Percentiles rank a stretch among this genome's conserved stretches.
Evolutionary conservation across 2,113 vertebrate genomes (phyloP).

Genomic region (Stercorarius parasiticus): DNA sequence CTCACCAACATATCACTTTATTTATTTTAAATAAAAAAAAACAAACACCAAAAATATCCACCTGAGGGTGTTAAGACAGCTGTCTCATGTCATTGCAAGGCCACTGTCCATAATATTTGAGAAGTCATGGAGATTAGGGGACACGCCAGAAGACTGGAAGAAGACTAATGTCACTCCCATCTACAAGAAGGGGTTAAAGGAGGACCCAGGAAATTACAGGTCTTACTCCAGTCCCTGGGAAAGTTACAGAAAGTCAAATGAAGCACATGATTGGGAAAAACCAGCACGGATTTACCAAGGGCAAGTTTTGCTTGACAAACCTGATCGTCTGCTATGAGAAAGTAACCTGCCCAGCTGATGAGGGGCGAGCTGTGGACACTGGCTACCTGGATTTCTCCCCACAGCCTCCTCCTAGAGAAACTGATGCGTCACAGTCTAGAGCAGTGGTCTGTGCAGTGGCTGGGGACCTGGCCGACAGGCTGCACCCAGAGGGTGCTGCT

Average conservation of each 20-base stretch:
- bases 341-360: background rate
- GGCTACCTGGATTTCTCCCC: background rate
- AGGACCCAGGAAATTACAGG: background rate
- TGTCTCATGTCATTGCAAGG: background rate
- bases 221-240: background rate
- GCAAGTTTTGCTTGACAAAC: background rate
- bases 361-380: background rate
- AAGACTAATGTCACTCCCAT: background rate
- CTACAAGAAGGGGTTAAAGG: background rate
- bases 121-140: background rate
- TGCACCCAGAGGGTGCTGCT: background rate
- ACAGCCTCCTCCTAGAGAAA: background rate
- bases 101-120: background rate
- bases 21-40: background rate
- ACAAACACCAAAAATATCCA: background rate
- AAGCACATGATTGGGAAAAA: background rate
- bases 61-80: background rate
- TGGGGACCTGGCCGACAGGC: background rate
- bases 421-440: background rate
- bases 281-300: background rate
- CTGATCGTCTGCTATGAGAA: background rate
- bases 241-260: background rate
- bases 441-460: too few species aligned
- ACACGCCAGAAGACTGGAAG: background rate
- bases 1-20: background rate